Percentiles rank a stretch among this genome's conserved stretches.
Conservation (phyloP, 2,888 invertebrate genomes). For the Caradrina kadenii region DNA sequence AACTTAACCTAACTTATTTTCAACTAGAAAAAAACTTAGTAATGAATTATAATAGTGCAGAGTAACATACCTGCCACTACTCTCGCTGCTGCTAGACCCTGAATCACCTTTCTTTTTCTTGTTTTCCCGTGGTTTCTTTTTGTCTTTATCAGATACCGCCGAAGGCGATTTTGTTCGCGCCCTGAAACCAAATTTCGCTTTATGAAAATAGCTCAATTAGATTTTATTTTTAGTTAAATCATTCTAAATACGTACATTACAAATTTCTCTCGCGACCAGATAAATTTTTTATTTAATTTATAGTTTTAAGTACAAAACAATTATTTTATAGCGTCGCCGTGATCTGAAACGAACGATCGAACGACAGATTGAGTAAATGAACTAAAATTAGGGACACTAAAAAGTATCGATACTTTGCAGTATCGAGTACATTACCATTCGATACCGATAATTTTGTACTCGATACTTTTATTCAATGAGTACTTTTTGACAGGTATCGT, state of each 20-base stretch:
- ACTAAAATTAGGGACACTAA: neutral
- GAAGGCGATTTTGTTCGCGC: slow-evolving; percentile 94
- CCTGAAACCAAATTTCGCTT: slow-evolving; percentile 84
- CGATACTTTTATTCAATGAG: too few relatives aligned
- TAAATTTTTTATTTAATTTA: slow-evolving; percentile 6
- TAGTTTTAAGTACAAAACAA: slow-evolving; percentile 15
- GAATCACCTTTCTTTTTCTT: slow-evolving; percentile 93
- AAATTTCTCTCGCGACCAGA: neutral
- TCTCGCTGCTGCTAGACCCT: slow-evolving; percentile 95
- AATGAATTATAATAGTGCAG: neutral
- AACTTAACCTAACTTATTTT: slow-evolving; percentile 42
- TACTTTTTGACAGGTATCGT: too few relatives aligned
- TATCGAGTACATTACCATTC: too few relatives aligned
- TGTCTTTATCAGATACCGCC: slow-evolving; percentile 93
- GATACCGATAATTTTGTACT: too few relatives aligned
- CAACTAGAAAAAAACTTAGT: neutral
- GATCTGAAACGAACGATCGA: slow-evolving; percentile 8
- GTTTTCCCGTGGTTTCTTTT: slow-evolving; percentile 91
- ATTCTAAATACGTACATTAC: slow-evolving; percentile 44
- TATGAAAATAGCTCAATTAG: slow-evolving; percentile 5
- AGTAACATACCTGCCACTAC: slow-evolving; percentile 91
- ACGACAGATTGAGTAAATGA: slow-evolving; percentile 1
- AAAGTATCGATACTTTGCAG: too few relatives aligned
- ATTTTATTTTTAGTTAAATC: neutral
- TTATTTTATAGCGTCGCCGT: slow-evolving; percentile 41